Evolutionary conservation across 2,888 invertebrate species (phyloP), one percentile per base, ranked within the genome.

Genomic region (Caenorhabditis afra): DNA sequence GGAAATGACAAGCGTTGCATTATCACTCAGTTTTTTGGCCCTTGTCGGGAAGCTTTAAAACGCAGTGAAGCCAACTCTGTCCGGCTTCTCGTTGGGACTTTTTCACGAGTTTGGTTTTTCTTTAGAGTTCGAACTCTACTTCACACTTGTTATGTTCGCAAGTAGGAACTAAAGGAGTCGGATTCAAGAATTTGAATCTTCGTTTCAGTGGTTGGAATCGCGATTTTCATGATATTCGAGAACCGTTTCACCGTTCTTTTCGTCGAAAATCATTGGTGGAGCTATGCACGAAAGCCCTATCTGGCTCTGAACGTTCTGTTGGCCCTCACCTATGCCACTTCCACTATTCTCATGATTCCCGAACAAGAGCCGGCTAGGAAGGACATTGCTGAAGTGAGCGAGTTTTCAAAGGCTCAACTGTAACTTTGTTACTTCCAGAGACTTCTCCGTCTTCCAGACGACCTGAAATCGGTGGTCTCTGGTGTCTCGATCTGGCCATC

Each of bases 401-500:
- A 29, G 29, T 29, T 29, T 29, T 5, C 7, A 29, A 29, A n/a
- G n/a, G 44, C n/a, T 7, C 29, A 29, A 29, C 29, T 29, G n/a
- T n/a, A n/a, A n/a, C n/a, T n/a, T n/a, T 37, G 37, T 41, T 29
- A 29, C 7, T 29, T 41, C 3, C 41, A 41, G 41, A 3, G 3
- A 14, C 41, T 41, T 11, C 7, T 14, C 12, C 12, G 11, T 8
- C 41, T 41, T 11, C 41, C 41, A 41, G 29, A 29, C 29, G 29
- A 29, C n/a, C n/a, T n/a, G n/a, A n/a, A n/a, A n/a, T n/a, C n/a
- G n/a, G n/a, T n/a, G 65, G 65, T 8, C 65, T 65, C 55, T 65
- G 88, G 88, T 84, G 87, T 70, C 79, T 86, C 10, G 88, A 88
- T 74, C 81, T 88, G 0, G 82, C 86, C 5, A 87, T 88, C n/a